These are phyloP conservation scores for Mesitornis unicolor DNA, from an alignment of 2,113 vertebrate species.

Conservation along the genomic window DNA sequence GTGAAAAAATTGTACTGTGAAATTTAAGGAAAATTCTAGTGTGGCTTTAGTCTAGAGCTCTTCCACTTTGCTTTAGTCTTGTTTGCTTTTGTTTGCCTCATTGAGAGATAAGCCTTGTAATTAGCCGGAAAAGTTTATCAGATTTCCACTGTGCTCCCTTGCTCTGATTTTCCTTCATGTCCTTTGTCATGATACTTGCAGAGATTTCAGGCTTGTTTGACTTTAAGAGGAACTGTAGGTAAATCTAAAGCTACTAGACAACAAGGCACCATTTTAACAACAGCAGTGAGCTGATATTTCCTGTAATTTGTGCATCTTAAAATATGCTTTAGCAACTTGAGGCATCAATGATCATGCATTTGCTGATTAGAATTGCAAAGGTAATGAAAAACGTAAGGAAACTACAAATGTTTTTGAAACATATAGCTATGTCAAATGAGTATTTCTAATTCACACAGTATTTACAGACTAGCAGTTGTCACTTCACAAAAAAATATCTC, in stretches of 20 bases:
- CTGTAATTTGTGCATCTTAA: background rate
- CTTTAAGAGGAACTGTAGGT: background rate
- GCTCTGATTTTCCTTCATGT: background rate
- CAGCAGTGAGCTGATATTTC: background rate
- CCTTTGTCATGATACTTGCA: background rate
- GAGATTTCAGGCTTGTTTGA: background rate
- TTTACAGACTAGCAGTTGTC: slow-evolving; percentile 45
- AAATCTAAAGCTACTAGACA: background rate
- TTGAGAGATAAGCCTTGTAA: background rate
- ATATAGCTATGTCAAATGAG: slow-evolving; percentile 16
- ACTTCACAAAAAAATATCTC: background rate
- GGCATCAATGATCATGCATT: background rate
- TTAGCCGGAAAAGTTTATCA: slow-evolving; percentile 4
- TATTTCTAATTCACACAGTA: slow-evolving; percentile 11
- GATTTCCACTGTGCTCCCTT: background rate
- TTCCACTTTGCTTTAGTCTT: background rate
- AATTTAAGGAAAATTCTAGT: background rate
- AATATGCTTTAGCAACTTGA: background rate
- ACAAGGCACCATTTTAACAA: background rate
- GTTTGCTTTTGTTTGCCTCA: background rate
- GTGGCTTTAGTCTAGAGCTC: background rate
- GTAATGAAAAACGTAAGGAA: background rate
- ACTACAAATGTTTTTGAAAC: background rate
- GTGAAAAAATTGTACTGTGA: background rate
- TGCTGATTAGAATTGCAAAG: slow-evolving; percentile 7